phyloP scores from a whole-genome alignment of 2,797 vertebrate species.

The Euphonia xanthogaster region DNA sequence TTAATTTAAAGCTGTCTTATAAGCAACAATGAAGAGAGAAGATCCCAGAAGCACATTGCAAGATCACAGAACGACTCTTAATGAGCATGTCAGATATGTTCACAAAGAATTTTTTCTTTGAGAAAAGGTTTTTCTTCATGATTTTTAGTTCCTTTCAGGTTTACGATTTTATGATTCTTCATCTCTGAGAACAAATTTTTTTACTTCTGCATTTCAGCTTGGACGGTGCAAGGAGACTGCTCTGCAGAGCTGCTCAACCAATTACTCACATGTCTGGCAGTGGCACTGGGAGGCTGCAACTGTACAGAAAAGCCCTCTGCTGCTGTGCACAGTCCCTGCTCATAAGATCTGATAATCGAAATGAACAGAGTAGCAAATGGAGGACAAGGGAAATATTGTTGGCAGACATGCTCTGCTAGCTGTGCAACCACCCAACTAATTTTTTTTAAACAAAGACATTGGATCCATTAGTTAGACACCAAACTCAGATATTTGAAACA shows the following conservation, averaged over 20 bases:
- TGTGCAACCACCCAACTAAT: background rate
- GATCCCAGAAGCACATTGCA: background rate
- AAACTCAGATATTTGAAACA: background rate
- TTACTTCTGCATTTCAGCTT: slow-evolving; percentile 26
- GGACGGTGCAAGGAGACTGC: slow-evolving; percentile 28
- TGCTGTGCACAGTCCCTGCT: slow-evolving; percentile 32
- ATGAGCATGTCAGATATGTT: background rate
- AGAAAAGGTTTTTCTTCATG: background rate
- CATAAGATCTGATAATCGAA: slow-evolving; percentile 19
- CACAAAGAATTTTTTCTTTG: background rate
- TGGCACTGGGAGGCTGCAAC: slow-evolving; percentile 34
- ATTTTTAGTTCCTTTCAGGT: background rate
- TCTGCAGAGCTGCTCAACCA: slow-evolving; percentile 48
- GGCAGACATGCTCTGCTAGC: background rate
- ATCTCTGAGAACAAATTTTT: background rate
- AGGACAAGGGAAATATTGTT: slow-evolving; percentile 13
- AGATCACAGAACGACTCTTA: background rate
- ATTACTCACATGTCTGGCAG: slow-evolving; percentile 51
- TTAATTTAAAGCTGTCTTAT: slow-evolving; percentile 56
- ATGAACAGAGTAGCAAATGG: slow-evolving; percentile 26
- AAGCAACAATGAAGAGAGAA: background rate
- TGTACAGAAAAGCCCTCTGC: slow-evolving; percentile 49
- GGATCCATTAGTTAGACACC: background rate
- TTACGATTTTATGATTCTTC: slow-evolving; percentile 1
- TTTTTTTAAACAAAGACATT: background rate